Conservation (phyloP, 2,888 invertebrate species). For the Athalia circularis region DNA sequence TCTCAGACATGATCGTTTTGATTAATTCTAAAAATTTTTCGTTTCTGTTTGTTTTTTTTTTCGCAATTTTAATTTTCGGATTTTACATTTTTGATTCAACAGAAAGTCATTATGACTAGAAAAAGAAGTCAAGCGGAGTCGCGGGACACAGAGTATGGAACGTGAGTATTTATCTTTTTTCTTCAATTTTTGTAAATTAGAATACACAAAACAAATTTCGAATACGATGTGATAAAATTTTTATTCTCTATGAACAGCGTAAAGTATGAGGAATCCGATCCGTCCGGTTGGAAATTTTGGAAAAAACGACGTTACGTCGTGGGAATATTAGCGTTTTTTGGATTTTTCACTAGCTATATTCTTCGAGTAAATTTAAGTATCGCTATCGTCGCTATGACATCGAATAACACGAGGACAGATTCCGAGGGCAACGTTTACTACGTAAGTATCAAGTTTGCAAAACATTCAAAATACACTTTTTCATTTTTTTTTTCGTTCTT, state of each 20-base stretch:
- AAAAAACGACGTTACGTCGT: slow-evolving; percentile 84
- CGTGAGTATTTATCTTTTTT: slow-evolving; percentile 22
- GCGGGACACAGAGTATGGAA: slow-evolving; percentile 36
- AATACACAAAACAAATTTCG: background rate
- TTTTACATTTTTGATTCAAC: background rate
- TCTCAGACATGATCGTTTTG: no score
- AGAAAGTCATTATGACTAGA: slow-evolving; percentile 3
- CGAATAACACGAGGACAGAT: slow-evolving; percentile 78
- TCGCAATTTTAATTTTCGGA: no score
- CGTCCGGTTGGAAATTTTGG: slow-evolving; percentile 83
- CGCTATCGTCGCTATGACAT: slow-evolving; percentile 95
- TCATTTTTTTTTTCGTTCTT: no score
- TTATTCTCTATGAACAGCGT: background rate
- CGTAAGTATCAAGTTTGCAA: slow-evolving; percentile 73
- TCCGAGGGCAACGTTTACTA: slow-evolving; percentile 80
- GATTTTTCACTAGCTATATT: slow-evolving; percentile 90
- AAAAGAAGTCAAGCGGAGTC: background rate
- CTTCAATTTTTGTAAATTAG: background rate
- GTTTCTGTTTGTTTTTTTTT: no score
- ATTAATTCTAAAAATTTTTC: no score
- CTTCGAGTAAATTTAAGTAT: slow-evolving; percentile 92
- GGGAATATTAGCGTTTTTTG: slow-evolving; percentile 86
- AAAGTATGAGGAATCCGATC: slow-evolving; percentile 52
- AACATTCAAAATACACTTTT: no score
- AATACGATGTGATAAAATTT: background rate